Percentiles rank a stretch among this genome's conserved stretches.
These are phyloP conservation scores for Calliopsis andreniformis DNA, from an alignment of 1,140 invertebrate species.

Conservation along the genomic window DNA sequence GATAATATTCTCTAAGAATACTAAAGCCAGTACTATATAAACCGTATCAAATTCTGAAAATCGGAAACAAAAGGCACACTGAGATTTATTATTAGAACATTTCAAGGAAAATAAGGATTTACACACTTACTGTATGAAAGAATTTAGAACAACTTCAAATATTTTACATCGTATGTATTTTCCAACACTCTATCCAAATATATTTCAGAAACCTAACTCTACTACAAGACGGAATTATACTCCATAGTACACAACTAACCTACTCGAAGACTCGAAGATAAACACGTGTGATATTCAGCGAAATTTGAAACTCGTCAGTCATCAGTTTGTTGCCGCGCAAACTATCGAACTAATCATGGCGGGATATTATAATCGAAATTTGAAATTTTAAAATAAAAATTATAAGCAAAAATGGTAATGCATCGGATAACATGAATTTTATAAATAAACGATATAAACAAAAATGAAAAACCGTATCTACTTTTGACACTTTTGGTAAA, in stretches of 20 bases:
- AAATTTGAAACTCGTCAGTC: constrained; percentile 4
- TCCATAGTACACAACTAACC: constrained; percentile 11
- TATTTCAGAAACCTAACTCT: background rate
- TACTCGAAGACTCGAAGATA: background rate
- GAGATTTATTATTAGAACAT: background rate
- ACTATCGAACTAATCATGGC: background rate
- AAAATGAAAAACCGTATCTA: no score
- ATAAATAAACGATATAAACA: no score
- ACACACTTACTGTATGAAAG: background rate
- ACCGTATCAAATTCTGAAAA: background rate
- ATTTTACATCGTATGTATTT: no score
- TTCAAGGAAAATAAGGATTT: background rate
- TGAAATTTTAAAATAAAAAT: background rate
- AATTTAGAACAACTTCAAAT: background rate
- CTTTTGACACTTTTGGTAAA: no score
- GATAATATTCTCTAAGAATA: background rate
- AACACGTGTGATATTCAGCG: background rate
- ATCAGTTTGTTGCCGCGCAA: constrained; percentile 14
- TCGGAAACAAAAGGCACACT: background rate
- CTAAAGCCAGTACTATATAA: background rate
- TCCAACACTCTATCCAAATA: no score
- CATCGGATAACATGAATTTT: no score
- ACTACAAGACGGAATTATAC: background rate
- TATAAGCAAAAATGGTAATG: no score
- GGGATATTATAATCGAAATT: constrained; percentile 6